Conservation (phyloP, 2,113 vertebrate genomes). For the Loxodonta africana region DNA sequence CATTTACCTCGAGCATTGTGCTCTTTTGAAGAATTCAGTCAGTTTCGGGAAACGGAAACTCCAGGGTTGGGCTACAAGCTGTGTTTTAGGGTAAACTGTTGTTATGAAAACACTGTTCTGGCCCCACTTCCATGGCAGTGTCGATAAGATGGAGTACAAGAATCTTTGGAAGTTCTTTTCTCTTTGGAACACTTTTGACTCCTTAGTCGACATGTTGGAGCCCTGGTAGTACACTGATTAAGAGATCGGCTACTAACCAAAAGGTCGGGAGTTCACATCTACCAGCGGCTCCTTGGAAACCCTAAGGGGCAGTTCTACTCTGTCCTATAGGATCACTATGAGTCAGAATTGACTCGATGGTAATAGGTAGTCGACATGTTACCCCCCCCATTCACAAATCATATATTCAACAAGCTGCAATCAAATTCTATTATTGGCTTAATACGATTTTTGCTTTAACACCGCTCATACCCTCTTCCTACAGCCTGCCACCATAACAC, state of each 20-base stretch:
- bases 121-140: neutral
- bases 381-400: neutral
- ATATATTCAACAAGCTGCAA: neutral
- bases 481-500: constrained; percentile 55
- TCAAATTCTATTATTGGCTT: neutral
- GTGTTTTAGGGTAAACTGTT: neutral
- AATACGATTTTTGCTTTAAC: neutral
- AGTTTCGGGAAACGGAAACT: neutral
- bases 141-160: neutral
- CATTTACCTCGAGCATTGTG: neutral
- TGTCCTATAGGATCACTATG: too few relatives aligned
- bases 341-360: too few relatives aligned
- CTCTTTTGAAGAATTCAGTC: neutral
- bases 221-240: too few relatives aligned
- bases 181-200: neutral
- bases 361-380: neutral
- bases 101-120: neutral
- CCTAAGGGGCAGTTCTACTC: too few relatives aligned
- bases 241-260: too few relatives aligned
- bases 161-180: neutral
- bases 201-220: neutral
- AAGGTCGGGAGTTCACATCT: too few relatives aligned
- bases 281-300: too few relatives aligned
- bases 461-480: constrained; percentile 50
- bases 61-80: neutral